Evolutionary conservation across 2,888 invertebrate species (phyloP), one percentile per base, ranked within the genome.

Genomic region (Andricus curvator): DNA sequence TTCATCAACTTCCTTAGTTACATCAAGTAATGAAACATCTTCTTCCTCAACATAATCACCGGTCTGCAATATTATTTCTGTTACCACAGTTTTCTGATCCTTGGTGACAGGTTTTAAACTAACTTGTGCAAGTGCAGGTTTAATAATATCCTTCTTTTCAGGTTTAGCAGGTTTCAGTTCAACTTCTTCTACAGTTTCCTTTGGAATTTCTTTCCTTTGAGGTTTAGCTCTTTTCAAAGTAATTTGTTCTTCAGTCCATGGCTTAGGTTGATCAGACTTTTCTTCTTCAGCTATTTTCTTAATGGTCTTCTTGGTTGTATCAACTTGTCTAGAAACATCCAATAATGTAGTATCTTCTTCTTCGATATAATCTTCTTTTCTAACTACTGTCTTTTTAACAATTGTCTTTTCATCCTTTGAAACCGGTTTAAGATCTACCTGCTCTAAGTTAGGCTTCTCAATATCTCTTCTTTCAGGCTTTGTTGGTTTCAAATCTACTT

Each of bases 141-240:
- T 90, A 33, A 88, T 84, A 20, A 89, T 84, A 15, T 89, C 89
- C 70, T 84, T 86, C 33, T 86, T 80, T 44, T 85, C 86, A 80
- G 85, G 88, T 87, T 95, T 95, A 0, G 95, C 93, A 2, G 95
- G 95, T 85, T 94, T 93, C 85, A 95, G 88, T 87, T 94, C 93
- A 29, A 95, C 93, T 78, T 90, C 89, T 86, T 93, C 93, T n/a
- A 93, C 41, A 56, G 87, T 89, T 77, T 92, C 90, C 80, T 89
- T 89, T 0, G 84, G 85, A 15, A 88, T 76, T 78, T 89, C 88
- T 81, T 86, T 90, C 44, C 84, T 85, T 44, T 89, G 86, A 44
- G 88, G 88, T 77, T 87, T 87, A 0, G 89, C 83, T 81, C 86
- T 91, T 81, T 92, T 92, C 66, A 93, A 60, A 11, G 85, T 86